phyloP scores from a whole-genome alignment of 2,888 invertebrate genomes.

The Alentia gelatinosa region DNA sequence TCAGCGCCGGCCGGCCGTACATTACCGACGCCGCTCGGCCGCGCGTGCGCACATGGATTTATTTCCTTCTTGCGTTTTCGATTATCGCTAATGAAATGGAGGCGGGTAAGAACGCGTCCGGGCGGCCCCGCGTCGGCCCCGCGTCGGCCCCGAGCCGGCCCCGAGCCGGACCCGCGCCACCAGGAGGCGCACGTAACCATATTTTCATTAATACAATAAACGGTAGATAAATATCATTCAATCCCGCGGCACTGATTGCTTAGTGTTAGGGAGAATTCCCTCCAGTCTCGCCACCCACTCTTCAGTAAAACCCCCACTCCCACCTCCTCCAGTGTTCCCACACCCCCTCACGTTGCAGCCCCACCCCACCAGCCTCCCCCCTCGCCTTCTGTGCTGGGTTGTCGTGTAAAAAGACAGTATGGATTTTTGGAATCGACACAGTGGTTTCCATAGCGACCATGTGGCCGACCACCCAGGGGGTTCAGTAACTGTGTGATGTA shows the following conservation, averaged over 20 bases:
- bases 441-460: conserved; percentile 40
- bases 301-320: neutral
- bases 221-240: conserved; percentile 44
- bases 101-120: conserved; percentile 27
- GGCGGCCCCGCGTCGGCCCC: neutral
- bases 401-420: neutral
- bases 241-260: conserved; percentile 32
- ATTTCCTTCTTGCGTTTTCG: conserved; percentile 51
- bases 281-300: neutral
- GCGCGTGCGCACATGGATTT: conserved; percentile 42
- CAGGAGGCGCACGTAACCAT: conserved; percentile 12
- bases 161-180: neutral
- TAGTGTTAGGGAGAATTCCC: conserved; percentile 22
- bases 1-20: conserved; percentile 23
- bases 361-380: neutral
- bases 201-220: conserved; percentile 50
- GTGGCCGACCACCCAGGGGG: conserved; percentile 50
- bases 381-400: neutral
- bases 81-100: conserved; percentile 53
- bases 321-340: neutral
- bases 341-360: neutral
- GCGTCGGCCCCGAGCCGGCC: neutral
- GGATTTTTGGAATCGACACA: conserved; percentile 45
- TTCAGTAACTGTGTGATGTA: conserved; percentile 41
- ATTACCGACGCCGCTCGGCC: conserved; percentile 14